Conservation (phyloP, 2,888 invertebrate species). For the Melanostoma scalare region DNA sequence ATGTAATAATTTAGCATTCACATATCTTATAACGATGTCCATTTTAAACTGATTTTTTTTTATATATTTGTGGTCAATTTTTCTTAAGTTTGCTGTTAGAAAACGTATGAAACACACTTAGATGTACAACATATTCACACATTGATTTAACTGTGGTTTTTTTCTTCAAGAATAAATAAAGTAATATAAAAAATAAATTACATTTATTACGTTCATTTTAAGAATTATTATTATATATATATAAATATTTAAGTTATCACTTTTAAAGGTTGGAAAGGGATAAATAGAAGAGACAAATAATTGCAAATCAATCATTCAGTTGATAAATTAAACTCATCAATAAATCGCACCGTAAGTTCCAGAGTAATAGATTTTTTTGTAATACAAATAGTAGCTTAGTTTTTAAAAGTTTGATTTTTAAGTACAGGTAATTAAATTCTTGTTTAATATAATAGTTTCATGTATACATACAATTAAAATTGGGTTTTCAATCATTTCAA, state of each 20-base stretch:
- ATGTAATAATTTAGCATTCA: slow-evolving; percentile 32
- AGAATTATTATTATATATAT: slow-evolving; percentile 38
- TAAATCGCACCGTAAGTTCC: slow-evolving; percentile 70
- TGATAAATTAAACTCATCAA: slow-evolving; percentile 23
- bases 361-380: slow-evolving; percentile 61
- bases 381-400: slow-evolving; percentile 61
- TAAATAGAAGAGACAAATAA: slow-evolving; percentile 43
- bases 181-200: slow-evolving; percentile 72
- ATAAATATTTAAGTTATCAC: slow-evolving; percentile 59
- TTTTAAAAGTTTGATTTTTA: slow-evolving; percentile 66
- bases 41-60: slow-evolving; percentile 23
- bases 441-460: slow-evolving; percentile 41
- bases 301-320: slow-evolving; percentile 17
- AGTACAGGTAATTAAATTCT: slow-evolving; percentile 73
- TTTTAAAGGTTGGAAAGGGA: slow-evolving; percentile 65
- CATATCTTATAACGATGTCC: slow-evolving; percentile 26
- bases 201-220: slow-evolving; percentile 69
- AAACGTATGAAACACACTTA: slow-evolving; percentile 61
- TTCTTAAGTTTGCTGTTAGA: slow-evolving; percentile 41
- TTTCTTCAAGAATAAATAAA: slow-evolving; percentile 62
- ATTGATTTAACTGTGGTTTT: slow-evolving; percentile 12
- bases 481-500: slow-evolving; percentile 28
- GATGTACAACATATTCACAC: slow-evolving; percentile 59
- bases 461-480: slow-evolving; percentile 13
- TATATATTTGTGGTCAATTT: slow-evolving; percentile 49